Percentiles rank a stretch among this genome's conserved stretches.
Evolutionary conservation across 2,113 vertebrate genomes (phyloP).

Genomic region (Ictidomys tridecemlineatus): DNA sequence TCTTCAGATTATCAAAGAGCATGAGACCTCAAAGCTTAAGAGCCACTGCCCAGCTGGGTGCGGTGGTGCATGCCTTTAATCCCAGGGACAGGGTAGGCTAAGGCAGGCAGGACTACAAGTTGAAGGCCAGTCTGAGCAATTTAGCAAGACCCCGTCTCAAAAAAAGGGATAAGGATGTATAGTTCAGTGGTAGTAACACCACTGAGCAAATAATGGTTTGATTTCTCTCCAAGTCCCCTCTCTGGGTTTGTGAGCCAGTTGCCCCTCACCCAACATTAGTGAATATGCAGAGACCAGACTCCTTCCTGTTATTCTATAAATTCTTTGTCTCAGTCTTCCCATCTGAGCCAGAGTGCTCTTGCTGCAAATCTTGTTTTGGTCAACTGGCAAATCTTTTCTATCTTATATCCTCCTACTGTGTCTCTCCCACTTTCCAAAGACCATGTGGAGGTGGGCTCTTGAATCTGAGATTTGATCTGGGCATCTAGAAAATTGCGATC

Average conservation of each 20-base stretch:
- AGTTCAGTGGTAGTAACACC: too few species aligned
- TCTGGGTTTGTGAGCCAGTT: not conserved
- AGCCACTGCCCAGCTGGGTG: not conserved
- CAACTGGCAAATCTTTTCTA: not conserved
- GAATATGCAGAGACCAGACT: not conserved
- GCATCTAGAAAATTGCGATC: not conserved
- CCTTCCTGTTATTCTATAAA: not conserved
- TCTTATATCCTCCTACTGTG: not conserved
- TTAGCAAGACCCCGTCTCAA: too few species aligned
- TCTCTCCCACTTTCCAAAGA: not conserved
- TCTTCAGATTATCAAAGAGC: not conserved
- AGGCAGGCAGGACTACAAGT: too few species aligned
- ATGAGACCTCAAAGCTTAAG: not conserved
- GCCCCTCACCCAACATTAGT: not conserved
- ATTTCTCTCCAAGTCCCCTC: not conserved
- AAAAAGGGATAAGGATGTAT: too few species aligned
- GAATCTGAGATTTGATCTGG: slow-evolving; percentile 5
- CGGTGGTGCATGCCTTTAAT: too few species aligned
- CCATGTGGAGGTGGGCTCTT: not conserved
- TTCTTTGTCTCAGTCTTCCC: not conserved
- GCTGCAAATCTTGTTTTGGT: not conserved
- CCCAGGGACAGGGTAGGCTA: too few species aligned
- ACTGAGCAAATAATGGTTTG: not conserved
- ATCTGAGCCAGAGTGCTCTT: not conserved
- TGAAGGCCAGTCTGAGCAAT: too few species aligned